phyloP scores from a whole-genome alignment of 2,113 vertebrate genomes.

The Chrysemys picta region DNA sequence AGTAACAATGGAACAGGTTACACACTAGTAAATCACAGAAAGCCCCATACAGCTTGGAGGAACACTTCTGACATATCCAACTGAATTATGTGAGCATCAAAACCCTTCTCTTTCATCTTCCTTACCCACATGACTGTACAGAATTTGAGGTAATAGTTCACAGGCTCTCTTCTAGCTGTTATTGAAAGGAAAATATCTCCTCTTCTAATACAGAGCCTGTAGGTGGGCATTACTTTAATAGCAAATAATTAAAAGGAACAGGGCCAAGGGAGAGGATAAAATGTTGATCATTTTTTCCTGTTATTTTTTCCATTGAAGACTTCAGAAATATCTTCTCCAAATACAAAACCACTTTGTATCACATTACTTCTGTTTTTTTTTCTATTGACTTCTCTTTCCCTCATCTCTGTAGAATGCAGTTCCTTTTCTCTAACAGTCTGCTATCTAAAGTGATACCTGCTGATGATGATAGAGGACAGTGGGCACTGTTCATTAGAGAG shows the following conservation, averaged over 20 bases:
- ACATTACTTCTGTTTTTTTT: background rate
- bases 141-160: background rate
- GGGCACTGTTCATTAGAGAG: background rate
- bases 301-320: background rate
- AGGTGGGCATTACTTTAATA: background rate
- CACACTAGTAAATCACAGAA: conserved; percentile 24
- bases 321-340: background rate
- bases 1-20: conserved; percentile 5
- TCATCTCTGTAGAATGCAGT: background rate
- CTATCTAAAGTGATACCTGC: background rate
- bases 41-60: background rate
- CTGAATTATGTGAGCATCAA: background rate
- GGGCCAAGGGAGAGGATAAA: background rate
- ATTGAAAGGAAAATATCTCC: background rate
- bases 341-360: background rate
- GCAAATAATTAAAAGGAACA: background rate
- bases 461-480: background rate
- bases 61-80: background rate
- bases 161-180: background rate
- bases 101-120: background rate
- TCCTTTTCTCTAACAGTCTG: background rate
- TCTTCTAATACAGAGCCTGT: background rate
- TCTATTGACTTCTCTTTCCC: background rate
- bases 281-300: background rate
- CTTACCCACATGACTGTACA: background rate